These are phyloP conservation scores for Calliopum simillimum DNA, from an alignment of 2,888 invertebrate genomes.

Conservation along the genomic window DNA sequence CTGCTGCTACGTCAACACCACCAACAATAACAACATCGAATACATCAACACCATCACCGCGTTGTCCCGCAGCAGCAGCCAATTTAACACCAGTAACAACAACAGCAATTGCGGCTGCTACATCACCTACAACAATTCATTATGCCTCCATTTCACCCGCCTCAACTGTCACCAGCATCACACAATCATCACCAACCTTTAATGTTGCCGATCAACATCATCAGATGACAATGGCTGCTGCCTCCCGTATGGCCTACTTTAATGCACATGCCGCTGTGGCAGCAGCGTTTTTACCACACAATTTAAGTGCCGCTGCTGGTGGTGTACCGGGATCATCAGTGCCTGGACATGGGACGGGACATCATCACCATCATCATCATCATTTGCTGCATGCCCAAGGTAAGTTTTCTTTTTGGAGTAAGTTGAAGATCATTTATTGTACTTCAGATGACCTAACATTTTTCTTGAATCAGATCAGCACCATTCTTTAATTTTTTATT, in stretches of 20 bases:
- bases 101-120: neutral
- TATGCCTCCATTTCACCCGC: slow-evolving; percentile 9
- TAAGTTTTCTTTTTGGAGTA: slow-evolving; percentile 54
- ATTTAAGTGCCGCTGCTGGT: slow-evolving; percentile 63
- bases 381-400: slow-evolving; percentile 67
- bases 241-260: slow-evolving; percentile 88
- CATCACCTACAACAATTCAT: neutral
- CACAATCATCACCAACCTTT: slow-evolving; percentile 49
- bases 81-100: slow-evolving; percentile 42
- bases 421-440: too few species aligned
- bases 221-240: slow-evolving; percentile 68
- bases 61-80: slow-evolving; percentile 38
- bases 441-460: too few species aligned
- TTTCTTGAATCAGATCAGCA: too few species aligned
- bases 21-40: slow-evolving; percentile 27
- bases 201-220: slow-evolving; percentile 58
- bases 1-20: slow-evolving; percentile 45
- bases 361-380: slow-evolving; percentile 46
- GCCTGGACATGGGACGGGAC: slow-evolving; percentile 7
- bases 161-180: slow-evolving; percentile 48
- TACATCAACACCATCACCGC: slow-evolving; percentile 21
- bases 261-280: slow-evolving; percentile 93
- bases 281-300: slow-evolving; percentile 85
- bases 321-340: slow-evolving; percentile 27
- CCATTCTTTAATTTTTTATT: too few species aligned